These are phyloP conservation scores for Stratiomys singularior DNA, from an alignment of 2,888 invertebrate species.

Conservation along the genomic window DNA sequence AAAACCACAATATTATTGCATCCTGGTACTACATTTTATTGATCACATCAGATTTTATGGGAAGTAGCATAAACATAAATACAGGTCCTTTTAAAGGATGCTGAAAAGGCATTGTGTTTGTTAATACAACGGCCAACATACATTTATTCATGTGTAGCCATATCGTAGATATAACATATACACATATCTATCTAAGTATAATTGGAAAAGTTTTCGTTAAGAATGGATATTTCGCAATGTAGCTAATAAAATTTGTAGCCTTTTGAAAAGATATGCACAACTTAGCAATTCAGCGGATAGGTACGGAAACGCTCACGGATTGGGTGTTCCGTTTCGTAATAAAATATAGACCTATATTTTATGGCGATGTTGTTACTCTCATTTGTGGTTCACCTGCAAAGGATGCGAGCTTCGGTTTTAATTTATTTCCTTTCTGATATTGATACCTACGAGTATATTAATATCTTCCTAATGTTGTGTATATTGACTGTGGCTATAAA, in stretches of 20 bases:
- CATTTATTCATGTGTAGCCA: neutral
- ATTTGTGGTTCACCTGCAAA: neutral
- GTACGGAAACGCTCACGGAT: neutral
- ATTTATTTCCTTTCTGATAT: too few species aligned
- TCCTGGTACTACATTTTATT: slow-evolving; percentile 34
- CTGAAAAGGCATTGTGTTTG: slow-evolving; percentile 31
- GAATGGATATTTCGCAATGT: neutral
- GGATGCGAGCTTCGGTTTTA: too few species aligned
- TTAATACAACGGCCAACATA: neutral
- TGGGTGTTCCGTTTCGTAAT: neutral
- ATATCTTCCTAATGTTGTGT: too few species aligned
- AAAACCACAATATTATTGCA: slow-evolving; percentile 25
- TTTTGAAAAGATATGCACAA: slow-evolving; percentile 5
- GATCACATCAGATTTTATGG: slow-evolving; percentile 41
- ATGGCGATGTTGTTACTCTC: neutral
- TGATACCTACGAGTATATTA: too few species aligned
- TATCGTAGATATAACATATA: neutral
- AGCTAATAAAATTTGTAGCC: slow-evolving; percentile 4
- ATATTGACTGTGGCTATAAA: too few species aligned
- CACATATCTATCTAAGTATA: slow-evolving; percentile 27
- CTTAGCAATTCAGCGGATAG: neutral
- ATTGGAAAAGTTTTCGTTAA: slow-evolving; percentile 37
- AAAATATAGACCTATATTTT: neutral
- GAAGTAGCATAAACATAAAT: slow-evolving; percentile 31
- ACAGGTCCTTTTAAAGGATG: slow-evolving; percentile 28